A percentile compares a stretch with the other conserved stretches of the same genome.
phyloP scores from a whole-genome alignment of 2,113 vertebrate genomes.

The Rhabdornis inornatus region DNA sequence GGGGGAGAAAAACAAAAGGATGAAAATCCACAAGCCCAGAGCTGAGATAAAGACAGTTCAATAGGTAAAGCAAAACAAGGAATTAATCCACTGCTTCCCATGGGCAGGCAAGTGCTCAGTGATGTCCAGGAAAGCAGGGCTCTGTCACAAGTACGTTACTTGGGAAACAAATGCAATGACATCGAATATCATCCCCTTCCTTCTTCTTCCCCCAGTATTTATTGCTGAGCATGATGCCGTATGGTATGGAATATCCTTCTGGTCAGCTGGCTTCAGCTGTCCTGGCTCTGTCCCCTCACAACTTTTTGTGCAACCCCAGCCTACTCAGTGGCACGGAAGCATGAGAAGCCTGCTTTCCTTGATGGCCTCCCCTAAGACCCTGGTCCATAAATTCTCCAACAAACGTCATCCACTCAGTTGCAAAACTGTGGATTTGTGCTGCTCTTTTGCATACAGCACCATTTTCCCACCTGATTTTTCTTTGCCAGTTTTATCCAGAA shows the following conservation, averaged over 20 bases:
- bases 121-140: neutral
- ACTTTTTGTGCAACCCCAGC: neutral
- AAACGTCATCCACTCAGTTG: neutral
- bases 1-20: neutral
- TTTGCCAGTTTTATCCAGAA: neutral
- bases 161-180: neutral
- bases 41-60: neutral
- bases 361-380: neutral
- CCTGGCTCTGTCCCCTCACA: neutral
- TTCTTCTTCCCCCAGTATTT: neutral
- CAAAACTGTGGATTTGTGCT: neutral
- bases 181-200: fast-evolving
- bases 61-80: neutral
- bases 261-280: neutral
- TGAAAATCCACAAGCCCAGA: fast-evolving
- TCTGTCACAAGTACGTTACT: fast-evolving
- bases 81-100: neutral
- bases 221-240: neutral
- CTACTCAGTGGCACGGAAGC: neutral
- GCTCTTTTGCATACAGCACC: neutral
- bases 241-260: neutral
- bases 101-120: neutral
- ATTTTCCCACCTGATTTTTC: neutral
- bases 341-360: neutral
- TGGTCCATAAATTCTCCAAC: neutral